Evolutionary conservation across 2,888 invertebrate genomes (phyloP).

Genomic region (Cephus pulcher): DNA sequence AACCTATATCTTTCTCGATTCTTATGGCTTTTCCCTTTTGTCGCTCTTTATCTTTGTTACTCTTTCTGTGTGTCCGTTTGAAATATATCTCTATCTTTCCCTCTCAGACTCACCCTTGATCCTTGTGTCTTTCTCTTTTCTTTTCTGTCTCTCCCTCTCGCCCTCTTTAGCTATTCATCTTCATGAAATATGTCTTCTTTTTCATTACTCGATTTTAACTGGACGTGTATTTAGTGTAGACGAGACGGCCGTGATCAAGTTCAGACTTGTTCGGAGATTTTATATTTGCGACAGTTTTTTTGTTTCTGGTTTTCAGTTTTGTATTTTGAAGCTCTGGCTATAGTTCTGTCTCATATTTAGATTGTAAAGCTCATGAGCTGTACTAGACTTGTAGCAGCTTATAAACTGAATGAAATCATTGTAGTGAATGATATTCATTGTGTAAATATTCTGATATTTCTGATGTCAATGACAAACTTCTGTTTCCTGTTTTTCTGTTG

Average conservation of each 20-base stretch:
- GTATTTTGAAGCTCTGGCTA: not conserved
- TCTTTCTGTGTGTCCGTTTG: conserved; percentile 9
- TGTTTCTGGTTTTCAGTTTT: not conserved
- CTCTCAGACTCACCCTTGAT: not conserved
- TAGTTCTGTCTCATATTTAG: not conserved
- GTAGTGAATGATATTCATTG: not conserved
- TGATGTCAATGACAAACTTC: not conserved
- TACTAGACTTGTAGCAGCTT: not conserved
- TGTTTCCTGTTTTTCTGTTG: not conserved
- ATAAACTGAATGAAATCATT: not conserved
- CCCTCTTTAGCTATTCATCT: not conserved
- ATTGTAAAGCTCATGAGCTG: not conserved
- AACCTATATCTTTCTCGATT: conserved; percentile 4
- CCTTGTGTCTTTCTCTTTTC: not conserved
- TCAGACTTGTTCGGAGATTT: not conserved
- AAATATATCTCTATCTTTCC: not conserved
- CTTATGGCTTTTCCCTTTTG: conserved; percentile 13
- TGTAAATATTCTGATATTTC: not conserved
- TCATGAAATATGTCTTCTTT: not conserved
- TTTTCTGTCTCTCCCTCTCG: not conserved
- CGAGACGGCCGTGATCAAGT: not conserved
- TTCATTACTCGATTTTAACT: not conserved
- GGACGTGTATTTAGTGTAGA: not conserved
- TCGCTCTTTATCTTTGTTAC: conserved; percentile 3
- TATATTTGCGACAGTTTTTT: not conserved